These are phyloP conservation scores for Chloroclystis v-ata DNA, from an alignment of 2,888 invertebrate species.

Conservation along the genomic window DNA sequence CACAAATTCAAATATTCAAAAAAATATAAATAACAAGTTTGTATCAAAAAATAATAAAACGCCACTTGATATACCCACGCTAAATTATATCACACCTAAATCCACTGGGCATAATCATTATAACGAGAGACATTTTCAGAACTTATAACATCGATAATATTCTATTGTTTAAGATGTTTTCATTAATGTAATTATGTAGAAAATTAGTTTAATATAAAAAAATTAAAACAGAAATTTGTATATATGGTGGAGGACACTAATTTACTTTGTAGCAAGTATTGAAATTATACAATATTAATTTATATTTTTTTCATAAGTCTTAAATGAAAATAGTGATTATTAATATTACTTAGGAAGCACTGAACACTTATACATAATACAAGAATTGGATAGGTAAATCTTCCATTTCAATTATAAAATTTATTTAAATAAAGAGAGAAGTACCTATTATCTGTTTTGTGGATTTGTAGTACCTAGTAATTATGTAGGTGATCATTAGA, in stretches of 20 bases:
- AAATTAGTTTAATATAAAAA: constrained; percentile 40
- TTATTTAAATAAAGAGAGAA: too few relatives aligned
- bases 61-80: constrained; percentile 60
- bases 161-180: constrained; percentile 3
- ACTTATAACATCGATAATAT: constrained; percentile 64
- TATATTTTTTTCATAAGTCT: constrained; percentile 18
- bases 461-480: constrained; percentile 7
- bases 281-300: constrained; percentile 23
- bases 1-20: constrained; percentile 62
- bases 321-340: constrained; percentile 6
- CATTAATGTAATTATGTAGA: constrained; percentile 43
- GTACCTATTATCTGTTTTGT: too few relatives aligned
- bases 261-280: constrained; percentile 13
- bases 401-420: too few relatives aligned
- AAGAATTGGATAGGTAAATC: too few relatives aligned
- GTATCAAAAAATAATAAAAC: constrained; percentile 49
- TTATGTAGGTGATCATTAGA: constrained; percentile 24
- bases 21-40: constrained; percentile 45
- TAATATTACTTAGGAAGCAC: too few relatives aligned
- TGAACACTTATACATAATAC: constrained; percentile 19
- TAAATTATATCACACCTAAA: constrained; percentile 72
- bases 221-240: too few relatives aligned
- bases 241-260: constrained; percentile 25
- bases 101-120: constrained; percentile 52
- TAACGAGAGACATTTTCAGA: constrained; percentile 71